Conservation (phyloP, 30 jellyfish, hydroid and myxozoan genomes). For the Phacellophora camtschatica region DNA sequence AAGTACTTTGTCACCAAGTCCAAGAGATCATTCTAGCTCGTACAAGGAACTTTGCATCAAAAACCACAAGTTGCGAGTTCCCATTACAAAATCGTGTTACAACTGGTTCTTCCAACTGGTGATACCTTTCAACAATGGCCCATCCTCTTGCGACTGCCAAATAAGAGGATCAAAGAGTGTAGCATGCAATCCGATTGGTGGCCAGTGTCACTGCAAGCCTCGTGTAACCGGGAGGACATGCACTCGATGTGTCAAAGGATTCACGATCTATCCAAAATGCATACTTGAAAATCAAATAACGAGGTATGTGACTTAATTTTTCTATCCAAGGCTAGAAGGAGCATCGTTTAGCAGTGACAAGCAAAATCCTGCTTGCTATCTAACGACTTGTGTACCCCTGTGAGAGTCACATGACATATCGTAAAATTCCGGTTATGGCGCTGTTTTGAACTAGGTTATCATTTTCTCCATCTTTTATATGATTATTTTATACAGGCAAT, state of each 20-base stretch:
- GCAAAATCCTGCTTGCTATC: no score
- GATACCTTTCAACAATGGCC: conserved; percentile 55
- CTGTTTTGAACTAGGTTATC: no score
- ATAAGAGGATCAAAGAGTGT: conserved; percentile 62
- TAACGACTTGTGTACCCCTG: no score
- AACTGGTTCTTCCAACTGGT: conserved; percentile 31
- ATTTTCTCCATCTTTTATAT: no score
- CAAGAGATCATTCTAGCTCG: not conserved
- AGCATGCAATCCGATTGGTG: conserved; percentile 70
- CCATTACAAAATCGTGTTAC: not conserved
- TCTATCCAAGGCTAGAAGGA: no score
- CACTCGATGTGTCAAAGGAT: conserved; percentile 64
- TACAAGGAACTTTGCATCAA: conserved; percentile 3
- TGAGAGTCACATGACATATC: no score
- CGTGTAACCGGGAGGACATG: conserved; percentile 85
- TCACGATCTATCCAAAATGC: conserved; percentile 74
- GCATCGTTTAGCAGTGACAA: no score
- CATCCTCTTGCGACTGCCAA: conserved; percentile 71
- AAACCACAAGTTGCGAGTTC: not conserved
- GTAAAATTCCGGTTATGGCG: no score
- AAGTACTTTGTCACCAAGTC: not conserved
- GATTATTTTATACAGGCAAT: no score
- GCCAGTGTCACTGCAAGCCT: conserved; percentile 80
- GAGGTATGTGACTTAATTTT: conserved; percentile 1
- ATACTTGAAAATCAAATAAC: not conserved